These are phyloP conservation scores for Ophraella communa DNA, from an alignment of 2,888 invertebrate genomes.

Conservation along the genomic window DNA sequence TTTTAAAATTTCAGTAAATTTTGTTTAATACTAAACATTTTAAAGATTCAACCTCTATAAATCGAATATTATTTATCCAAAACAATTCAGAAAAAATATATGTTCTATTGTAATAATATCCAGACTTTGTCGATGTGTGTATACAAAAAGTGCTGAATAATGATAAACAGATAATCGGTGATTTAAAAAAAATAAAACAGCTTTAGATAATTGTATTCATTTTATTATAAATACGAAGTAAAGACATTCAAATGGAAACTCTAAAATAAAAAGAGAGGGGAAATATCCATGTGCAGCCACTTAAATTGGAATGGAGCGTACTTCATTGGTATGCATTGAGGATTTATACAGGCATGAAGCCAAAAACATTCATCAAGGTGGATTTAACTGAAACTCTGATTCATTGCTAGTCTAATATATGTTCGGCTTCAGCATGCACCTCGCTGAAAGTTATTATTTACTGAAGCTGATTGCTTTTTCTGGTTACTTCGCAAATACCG, in stretches of 20 bases:
- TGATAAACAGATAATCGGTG: too few relatives aligned
- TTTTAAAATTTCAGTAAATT: too few relatives aligned
- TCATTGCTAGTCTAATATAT: conserved; percentile 62
- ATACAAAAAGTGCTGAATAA: too few relatives aligned
- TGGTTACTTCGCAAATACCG: conserved; percentile 47
- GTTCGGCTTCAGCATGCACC: conserved; percentile 58
- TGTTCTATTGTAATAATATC: too few relatives aligned
- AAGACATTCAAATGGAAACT: conserved; percentile 3
- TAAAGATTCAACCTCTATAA: too few relatives aligned
- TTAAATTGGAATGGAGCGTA: conserved; percentile 56
- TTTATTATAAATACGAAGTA: conserved; percentile 3
- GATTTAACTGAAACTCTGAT: conserved; percentile 63
- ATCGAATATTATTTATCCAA: too few relatives aligned
- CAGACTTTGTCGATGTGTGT: too few relatives aligned
- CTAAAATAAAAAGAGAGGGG: conserved; percentile 41
- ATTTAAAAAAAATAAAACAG: background rate
- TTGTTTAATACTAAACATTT: too few relatives aligned
- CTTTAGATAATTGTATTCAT: background rate
- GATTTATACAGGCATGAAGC: conserved; percentile 63
- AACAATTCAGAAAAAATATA: too few relatives aligned
- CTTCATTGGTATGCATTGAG: conserved; percentile 63
- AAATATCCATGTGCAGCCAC: conserved; percentile 49
- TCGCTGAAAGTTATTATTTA: conserved; percentile 59
- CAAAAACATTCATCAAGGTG: conserved; percentile 64
- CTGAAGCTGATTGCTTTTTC: conserved; percentile 55